Percentiles rank a stretch among this genome's conserved stretches.
Conservation (phyloP, 2,888 invertebrate genomes). For the Cistogaster globosa region DNA sequence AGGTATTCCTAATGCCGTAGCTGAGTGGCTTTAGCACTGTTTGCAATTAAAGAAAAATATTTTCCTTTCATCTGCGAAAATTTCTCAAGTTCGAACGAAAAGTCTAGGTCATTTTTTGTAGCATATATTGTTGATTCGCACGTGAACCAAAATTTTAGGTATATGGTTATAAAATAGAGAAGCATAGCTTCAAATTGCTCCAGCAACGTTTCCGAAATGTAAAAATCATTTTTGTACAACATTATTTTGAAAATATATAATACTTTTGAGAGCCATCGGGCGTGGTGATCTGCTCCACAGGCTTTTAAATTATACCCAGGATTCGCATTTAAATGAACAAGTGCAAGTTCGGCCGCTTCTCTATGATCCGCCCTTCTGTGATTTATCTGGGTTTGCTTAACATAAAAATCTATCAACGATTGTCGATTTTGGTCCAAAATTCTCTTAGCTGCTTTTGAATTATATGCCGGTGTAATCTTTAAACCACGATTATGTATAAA, state of each 20-base stretch:
- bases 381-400: constrained; percentile 15
- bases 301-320: constrained; percentile 18
- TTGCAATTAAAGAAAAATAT: too few species aligned
- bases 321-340: constrained; percentile 17
- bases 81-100: background rate
- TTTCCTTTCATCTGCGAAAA: too few species aligned
- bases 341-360: constrained; percentile 17
- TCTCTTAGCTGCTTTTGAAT: constrained; percentile 1
- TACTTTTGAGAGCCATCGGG: too few species aligned
- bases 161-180: too few species aligned
- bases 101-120: background rate
- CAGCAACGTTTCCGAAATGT: too few species aligned
- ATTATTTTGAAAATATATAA: too few species aligned
- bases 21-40: constrained; percentile 1
- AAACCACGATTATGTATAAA: constrained; percentile 11
- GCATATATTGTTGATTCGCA: too few species aligned
- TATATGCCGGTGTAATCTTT: constrained; percentile 12
- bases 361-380: constrained; percentile 24
- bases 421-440: background rate
- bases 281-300: background rate
- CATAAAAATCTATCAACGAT: constrained; percentile 11
- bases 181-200: too few species aligned
- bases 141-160: too few species aligned
- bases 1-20: background rate
- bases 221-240: too few species aligned